These are phyloP conservation scores for Smutsia temminckii DNA, from an alignment of 2,797 vertebrate species.

Conservation along the genomic window DNA sequence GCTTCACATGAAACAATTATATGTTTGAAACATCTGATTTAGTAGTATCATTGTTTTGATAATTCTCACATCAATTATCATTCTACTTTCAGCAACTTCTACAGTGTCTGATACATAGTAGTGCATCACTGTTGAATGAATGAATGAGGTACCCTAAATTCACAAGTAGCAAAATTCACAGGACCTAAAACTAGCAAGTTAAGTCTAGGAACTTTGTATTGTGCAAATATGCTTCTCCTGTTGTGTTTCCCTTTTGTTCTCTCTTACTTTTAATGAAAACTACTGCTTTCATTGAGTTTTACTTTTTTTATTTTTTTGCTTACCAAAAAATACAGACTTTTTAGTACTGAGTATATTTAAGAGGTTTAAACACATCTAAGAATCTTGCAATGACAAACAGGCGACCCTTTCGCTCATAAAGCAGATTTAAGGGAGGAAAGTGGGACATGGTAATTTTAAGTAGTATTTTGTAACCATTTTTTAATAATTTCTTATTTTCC, in stretches of 20 bases:
- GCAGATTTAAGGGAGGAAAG: constrained; percentile 77
- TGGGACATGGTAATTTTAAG: constrained; percentile 83
- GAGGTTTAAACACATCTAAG: constrained; percentile 80
- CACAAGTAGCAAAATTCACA: neutral
- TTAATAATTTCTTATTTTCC: constrained; percentile 85
- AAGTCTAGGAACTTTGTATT: neutral
- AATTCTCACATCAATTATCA: neutral
- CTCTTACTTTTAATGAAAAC: neutral
- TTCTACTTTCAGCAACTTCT: neutral
- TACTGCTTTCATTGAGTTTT: neutral
- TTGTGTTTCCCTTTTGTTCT: neutral
- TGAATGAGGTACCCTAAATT: neutral
- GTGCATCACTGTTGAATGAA: neutral
- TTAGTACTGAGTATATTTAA: constrained; percentile 81
- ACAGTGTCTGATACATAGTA: neutral
- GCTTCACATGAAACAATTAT: neutral
- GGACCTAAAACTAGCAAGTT: neutral
- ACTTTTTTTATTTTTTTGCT: neutral
- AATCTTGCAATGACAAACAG: constrained; percentile 79
- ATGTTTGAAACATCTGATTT: neutral
- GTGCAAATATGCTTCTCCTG: neutral
- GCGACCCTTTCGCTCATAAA: constrained; percentile 75
- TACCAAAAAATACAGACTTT: constrained; percentile 80
- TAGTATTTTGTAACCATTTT: constrained; percentile 84
- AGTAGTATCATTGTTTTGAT: neutral